Evolutionary conservation across 2,113 vertebrate species (phyloP), one percentile per base, ranked within the genome.

Genomic region (Rhinoptilus africanus): DNA sequence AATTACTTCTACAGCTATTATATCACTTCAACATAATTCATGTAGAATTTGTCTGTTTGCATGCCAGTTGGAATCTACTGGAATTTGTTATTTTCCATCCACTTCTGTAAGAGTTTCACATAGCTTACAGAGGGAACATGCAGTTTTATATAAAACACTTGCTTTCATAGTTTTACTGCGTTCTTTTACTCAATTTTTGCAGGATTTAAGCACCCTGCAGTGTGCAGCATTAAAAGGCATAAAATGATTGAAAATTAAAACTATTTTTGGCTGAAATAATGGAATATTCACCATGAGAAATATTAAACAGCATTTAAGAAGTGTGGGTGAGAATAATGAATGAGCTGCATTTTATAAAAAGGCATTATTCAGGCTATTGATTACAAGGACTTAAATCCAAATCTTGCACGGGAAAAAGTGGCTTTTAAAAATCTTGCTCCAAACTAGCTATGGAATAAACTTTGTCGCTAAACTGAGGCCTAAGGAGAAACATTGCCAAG

Each of bases 261-360:
- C 73, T 89, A 56, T 75, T 95, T 94, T 93, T 32, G 91, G 34
- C 53, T 89, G 80, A 91, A 94, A n/a, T 92, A 93, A 93, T 64
- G 86, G 74, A 68, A 72, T 89, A 78, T 75, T 93, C 95, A 64
- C 77, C 60, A 85, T 87, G 35, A 91, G 93, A 92, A 95, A 82
- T 79, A 89, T 69, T 62, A 92, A 95, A 54, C 62, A 57, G 45
- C 77, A 62, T 86, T 95, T 92, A 89, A 87, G 32, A 89, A 75
- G 83, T 92, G 95, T 87, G 85, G 86, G 92, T 53, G 90, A 91
- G 73, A 68, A 60, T 71, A 92, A 47, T 94, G 90, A 95, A 91
- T 87, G 85, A 89, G 82, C 59, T 90, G 73, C 22, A n/a, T 93
- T 96, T 60, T 72, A 45, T 72, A 87, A 72, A 92, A 75, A 48